Evolutionary conservation across 2,113 vertebrate species (phyloP).

Genomic region (Hiodon alosoides): DNA sequence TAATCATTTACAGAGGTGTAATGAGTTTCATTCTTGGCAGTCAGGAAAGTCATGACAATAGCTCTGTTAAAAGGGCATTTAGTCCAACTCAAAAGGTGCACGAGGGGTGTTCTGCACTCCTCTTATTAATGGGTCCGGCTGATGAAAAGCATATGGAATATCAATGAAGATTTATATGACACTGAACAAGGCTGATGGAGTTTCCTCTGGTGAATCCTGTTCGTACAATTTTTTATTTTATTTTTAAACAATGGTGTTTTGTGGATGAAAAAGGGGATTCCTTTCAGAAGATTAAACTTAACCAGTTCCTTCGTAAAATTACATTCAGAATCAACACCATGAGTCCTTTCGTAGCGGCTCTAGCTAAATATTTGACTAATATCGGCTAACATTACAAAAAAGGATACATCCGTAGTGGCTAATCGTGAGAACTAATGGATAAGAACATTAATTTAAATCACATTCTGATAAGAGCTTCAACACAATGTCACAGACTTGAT

Average conservation of each 20-base stretch:
- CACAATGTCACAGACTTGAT: constrained; percentile 42
- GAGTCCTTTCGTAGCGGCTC: too few relatives aligned
- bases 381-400: neutral
- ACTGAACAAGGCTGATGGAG: too few relatives aligned
- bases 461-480: constrained; percentile 46
- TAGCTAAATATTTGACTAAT: neutral
- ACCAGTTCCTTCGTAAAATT: too few relatives aligned
- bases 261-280: too few relatives aligned
- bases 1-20: constrained; percentile 10
- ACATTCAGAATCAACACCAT: too few relatives aligned
- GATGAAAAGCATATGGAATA: constrained; percentile 1
- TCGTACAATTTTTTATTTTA: neutral
- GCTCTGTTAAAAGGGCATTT: constrained; percentile 26
- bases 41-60: constrained; percentile 3
- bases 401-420: neutral
- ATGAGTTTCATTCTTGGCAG: constrained; percentile 17
- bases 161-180: too few relatives aligned
- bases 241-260: too few relatives aligned
- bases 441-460: constrained; percentile 18
- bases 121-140: constrained; percentile 6
- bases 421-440: neutral
- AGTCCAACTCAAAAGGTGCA: constrained; percentile 1
- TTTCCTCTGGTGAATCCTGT: neutral
- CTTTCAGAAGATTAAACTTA: too few relatives aligned
- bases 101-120: neutral